phyloP scores from a whole-genome alignment of 2,888 invertebrate genomes.

The Morpho achilles region DNA sequence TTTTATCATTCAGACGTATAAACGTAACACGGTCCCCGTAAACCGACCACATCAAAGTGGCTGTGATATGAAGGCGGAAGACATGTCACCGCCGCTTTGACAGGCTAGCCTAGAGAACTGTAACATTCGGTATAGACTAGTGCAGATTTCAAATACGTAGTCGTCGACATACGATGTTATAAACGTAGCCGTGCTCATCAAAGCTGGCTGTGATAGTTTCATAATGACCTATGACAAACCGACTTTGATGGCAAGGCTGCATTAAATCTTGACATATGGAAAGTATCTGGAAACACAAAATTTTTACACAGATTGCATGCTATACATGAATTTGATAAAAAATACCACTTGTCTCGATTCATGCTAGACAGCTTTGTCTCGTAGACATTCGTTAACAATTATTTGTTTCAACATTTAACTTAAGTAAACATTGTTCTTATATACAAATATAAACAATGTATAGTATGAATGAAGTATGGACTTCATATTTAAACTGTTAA shows the following conservation, averaged over 20 bases:
- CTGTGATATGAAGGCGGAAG: conserved; percentile 91
- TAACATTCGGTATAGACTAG: background rate
- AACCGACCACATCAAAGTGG: conserved; percentile 97
- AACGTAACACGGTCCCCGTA: conserved; percentile 42
- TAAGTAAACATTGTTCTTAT: too few species aligned
- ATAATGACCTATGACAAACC: conserved; percentile 87
- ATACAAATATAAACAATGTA: too few species aligned
- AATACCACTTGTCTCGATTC: too few species aligned
- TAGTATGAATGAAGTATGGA: too few species aligned
- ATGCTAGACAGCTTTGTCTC: too few species aligned
- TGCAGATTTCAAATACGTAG: background rate
- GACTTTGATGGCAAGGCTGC: conserved; percentile 86
- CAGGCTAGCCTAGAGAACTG: conserved; percentile 81
- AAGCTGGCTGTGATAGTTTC: conserved; percentile 96
- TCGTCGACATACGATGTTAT: conserved; percentile 10
- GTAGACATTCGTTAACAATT: too few species aligned
- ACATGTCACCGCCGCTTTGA: conserved; percentile 94
- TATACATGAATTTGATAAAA: too few species aligned
- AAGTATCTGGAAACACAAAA: conserved; percentile 8
- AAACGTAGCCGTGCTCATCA: conserved; percentile 90
- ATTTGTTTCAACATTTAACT: too few species aligned
- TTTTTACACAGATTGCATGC: background rate
- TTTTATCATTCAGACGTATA: conserved; percentile 3
- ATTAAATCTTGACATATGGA: conserved; percentile 33
- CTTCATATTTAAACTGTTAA: too few species aligned